These are phyloP conservation scores for Tridacna crocea DNA, from an alignment of 2,888 invertebrate genomes.

Conservation along the genomic window DNA sequence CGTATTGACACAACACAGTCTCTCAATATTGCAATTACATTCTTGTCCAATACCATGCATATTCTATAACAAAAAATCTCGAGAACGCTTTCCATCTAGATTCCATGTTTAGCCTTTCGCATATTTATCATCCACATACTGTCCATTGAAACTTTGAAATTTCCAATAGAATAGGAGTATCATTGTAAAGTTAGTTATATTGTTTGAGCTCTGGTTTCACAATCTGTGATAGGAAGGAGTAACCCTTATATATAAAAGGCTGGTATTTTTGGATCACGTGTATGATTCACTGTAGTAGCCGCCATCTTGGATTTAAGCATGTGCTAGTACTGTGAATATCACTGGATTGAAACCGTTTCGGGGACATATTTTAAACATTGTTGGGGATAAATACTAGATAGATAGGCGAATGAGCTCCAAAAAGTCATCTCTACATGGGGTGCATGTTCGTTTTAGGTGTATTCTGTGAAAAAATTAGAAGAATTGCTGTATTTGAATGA, in stretches of 20 bases:
- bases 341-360: slow-evolving; percentile 41
- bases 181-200: background rate
- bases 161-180: background rate
- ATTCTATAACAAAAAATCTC: background rate
- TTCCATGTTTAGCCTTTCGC: background rate
- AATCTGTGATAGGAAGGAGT: slow-evolving; percentile 6
- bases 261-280: slow-evolving; percentile 21
- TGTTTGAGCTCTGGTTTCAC: background rate
- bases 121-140: background rate
- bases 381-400: slow-evolving; percentile 46
- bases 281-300: slow-evolving; percentile 23
- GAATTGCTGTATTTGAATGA: slow-evolving; percentile 29
- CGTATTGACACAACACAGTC: slow-evolving; percentile 12
- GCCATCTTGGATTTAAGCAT: slow-evolving; percentile 64
- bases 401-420: slow-evolving; percentile 47
- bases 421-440: slow-evolving; percentile 32
- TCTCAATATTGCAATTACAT: slow-evolving; percentile 2
- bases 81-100: background rate
- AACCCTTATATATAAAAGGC: slow-evolving; percentile 9
- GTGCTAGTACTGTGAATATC: slow-evolving; percentile 48
- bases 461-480: slow-evolving; percentile 48
- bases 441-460: slow-evolving; percentile 39
- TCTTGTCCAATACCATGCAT: slow-evolving; percentile 11
- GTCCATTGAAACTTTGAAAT: too few species aligned
- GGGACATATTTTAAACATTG: slow-evolving; percentile 40